These are phyloP conservation scores for Margaritifera margaritifera DNA, from an alignment of 2,888 invertebrate genomes.

Conservation along the genomic window DNA sequence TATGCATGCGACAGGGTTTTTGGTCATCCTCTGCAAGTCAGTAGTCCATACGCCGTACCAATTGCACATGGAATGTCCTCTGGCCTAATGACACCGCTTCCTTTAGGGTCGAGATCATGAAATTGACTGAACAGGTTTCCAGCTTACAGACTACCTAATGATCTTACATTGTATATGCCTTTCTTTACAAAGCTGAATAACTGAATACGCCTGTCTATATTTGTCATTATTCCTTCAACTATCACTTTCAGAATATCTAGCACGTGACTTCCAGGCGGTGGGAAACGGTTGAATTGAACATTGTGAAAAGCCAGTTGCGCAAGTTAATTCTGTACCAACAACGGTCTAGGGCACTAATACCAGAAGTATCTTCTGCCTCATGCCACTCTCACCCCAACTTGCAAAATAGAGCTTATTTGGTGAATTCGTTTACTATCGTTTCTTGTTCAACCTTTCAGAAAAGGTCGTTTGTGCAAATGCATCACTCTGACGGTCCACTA, in stretches of 20 bases:
- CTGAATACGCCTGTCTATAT: conserved; percentile 9
- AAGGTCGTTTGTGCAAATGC: conserved; percentile 11
- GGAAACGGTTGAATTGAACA: neutral
- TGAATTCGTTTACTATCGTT: conserved; percentile 2
- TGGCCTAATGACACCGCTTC: conserved; percentile 14
- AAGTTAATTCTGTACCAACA: neutral
- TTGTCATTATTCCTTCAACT: conserved; percentile 7
- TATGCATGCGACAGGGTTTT: conserved; percentile 3
- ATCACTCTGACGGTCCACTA: conserved; percentile 10
- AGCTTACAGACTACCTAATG: conserved; percentile 2
- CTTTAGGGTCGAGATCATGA: neutral
- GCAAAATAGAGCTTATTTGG: conserved; percentile 13
- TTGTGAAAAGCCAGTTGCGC: conserved; percentile 3
- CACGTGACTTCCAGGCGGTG: conserved; percentile 2
- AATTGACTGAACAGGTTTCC: conserved; percentile 3
- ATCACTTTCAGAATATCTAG: conserved; percentile 1
- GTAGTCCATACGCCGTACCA: conserved; percentile 8
- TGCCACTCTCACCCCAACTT: conserved; percentile 9
- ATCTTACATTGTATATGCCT: conserved; percentile 4
- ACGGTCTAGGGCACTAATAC: conserved; percentile 3
- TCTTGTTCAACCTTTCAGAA: neutral
- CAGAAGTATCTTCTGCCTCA: conserved; percentile 15
- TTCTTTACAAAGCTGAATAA: neutral
- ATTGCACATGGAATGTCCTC: conserved; percentile 8
- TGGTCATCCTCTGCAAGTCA: conserved; percentile 2